Percentiles rank a stretch among this genome's conserved stretches.
Evolutionary conservation across 2,888 invertebrate genomes (phyloP).

Genomic region (Dusona sp.): DNA sequence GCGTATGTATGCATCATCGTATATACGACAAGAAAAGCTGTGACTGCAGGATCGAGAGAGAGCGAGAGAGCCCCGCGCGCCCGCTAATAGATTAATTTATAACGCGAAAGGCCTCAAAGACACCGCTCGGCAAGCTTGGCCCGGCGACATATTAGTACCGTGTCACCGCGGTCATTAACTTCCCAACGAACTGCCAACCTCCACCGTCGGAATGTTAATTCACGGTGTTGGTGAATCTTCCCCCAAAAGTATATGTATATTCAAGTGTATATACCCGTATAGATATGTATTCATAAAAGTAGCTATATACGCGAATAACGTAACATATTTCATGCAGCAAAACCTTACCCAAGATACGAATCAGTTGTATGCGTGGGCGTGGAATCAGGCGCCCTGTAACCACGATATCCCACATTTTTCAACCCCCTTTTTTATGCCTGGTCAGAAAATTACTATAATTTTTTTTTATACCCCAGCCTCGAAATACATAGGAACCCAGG

Average conservation of each 20-base stretch:
- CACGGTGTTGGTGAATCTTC: constrained; percentile 61
- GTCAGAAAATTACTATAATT: constrained; percentile 44
- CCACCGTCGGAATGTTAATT: constrained; percentile 79
- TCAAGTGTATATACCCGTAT: background rate
- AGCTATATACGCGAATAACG: background rate
- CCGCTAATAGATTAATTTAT: constrained; percentile 84
- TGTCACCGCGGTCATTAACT: constrained; percentile 81
- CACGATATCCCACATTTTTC: constrained; percentile 44
- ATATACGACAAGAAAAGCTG: constrained; percentile 38
- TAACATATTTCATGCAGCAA: constrained; percentile 54
- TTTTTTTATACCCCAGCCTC: constrained; percentile 19
- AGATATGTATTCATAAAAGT: constrained; percentile 30
- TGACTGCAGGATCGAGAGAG: constrained; percentile 49
- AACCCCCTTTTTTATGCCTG: constrained; percentile 17
- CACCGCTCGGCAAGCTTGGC: constrained; percentile 76
- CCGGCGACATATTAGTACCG: constrained; percentile 82
- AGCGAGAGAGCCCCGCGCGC: constrained; percentile 60
- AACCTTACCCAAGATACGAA: constrained; percentile 54
- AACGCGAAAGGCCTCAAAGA: constrained; percentile 82
- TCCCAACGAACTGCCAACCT: constrained; percentile 73
- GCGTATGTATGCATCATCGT: background rate
- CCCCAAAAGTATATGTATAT: constrained; percentile 31
- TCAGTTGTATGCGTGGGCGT: constrained; percentile 61
- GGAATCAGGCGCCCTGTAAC: constrained; percentile 51
- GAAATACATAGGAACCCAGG: constrained; percentile 1